Conservation (phyloP, 2,113 vertebrate species). For the Ptilorrhoa leucosticta region DNA sequence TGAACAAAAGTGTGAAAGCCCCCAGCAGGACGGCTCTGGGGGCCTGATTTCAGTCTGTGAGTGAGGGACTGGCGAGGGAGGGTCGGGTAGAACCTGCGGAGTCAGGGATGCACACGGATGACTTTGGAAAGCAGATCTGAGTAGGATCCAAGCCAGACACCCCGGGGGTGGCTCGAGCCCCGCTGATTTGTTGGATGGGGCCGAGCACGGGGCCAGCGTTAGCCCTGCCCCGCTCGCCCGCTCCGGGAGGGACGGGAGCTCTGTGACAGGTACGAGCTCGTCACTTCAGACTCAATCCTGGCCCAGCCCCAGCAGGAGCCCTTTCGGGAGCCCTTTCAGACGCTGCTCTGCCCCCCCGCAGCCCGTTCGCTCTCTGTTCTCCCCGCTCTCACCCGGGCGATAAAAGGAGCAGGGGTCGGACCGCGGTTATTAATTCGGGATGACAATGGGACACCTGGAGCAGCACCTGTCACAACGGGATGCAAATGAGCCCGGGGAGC, state of each 20-base stretch:
- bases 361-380: neutral
- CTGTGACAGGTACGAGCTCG: neutral
- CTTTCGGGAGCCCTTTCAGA: no score
- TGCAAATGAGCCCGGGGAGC: conserved; percentile 61
- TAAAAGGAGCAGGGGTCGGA: neutral
- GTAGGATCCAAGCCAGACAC: neutral
- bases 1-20: neutral
- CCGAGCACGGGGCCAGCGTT: no score
- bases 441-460: conserved; percentile 63
- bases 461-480: conserved; percentile 52
- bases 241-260: neutral
- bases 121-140: neutral
- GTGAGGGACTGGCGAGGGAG: neutral
- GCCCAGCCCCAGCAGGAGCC: neutral
- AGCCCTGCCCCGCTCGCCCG: neutral
- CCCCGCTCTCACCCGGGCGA: neutral
- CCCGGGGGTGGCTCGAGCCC: fast-evolving
- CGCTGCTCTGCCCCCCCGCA: no score
- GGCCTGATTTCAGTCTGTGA: neutral
- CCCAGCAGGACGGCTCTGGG: neutral
- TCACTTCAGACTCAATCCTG: neutral
- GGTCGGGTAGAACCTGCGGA: neutral
- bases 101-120: fast-evolving
- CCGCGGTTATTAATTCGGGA: neutral
- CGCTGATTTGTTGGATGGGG: fast-evolving